Evolutionary conservation across 2,113 vertebrate genomes (phyloP), one percentile per base, ranked within the genome.

Genomic region (Hyperoodon ampullatus): DNA sequence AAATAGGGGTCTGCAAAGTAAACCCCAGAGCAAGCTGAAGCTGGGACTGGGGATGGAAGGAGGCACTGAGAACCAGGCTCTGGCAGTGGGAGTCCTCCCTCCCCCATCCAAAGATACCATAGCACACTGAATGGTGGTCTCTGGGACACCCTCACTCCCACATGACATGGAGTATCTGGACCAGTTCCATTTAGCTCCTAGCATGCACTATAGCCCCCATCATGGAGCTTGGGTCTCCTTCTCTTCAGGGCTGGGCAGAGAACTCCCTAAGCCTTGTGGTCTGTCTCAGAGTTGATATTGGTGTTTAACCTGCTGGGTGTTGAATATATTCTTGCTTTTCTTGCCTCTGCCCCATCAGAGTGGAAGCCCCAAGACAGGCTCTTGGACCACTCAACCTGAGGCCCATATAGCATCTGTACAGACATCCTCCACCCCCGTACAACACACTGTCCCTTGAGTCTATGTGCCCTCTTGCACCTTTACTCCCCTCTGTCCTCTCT

Each of bases 361-460:
- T 35, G 28, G 39, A 84, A 47, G 33, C 3, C 39, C 61, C 0
- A 60, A 55, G 65, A 50, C 72, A 65, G 71, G 6, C 23, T 74
- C 9, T 55, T 75, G 39, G 39, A 35, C n/a, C 44, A 23, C 50
- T 72, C 16, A 35, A 70, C 61, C 71, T 39, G 28, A 58, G 75
- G 93, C 47, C 47, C 14, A 39, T 6, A 72, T 7, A 63, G 44
- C 47, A 21, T n/a, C 77, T 30, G 16, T 35, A 50, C 39, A 74
- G n/a, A 55, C 7, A 3, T 0, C 19, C 1, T 13, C 18, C 5
- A 4, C 23, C 81, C 63, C 47, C 6, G 15, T 19, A 18, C 0
- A 21, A 19, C 19, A 53, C 53, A 33, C 80, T 71, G 26, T 47
- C 61, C 42, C 35, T 18, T 35, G n/a, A 35, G 61, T 78, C 44